Percentiles rank a stretch among this genome's conserved stretches.
These are phyloP conservation scores for Schizothorax lantsangensis DNA, from an alignment of 2,797 vertebrate genomes.

Conservation along the genomic window DNA sequence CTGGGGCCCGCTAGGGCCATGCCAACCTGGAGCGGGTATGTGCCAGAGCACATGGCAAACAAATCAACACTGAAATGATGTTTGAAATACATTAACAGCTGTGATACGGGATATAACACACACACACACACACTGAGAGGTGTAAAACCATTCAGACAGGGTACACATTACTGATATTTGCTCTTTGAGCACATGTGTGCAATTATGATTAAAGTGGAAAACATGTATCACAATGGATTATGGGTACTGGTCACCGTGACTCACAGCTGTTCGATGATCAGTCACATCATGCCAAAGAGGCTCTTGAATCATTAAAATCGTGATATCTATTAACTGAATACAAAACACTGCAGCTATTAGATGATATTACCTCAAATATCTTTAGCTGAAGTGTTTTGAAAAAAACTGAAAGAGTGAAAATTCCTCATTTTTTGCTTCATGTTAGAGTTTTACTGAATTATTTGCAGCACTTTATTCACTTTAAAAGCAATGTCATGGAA, in stretches of 20 bases:
- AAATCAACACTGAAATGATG: conserved; percentile 57
- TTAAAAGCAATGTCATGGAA: background rate
- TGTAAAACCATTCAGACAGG: conserved; percentile 53
- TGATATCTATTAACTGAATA: conserved; percentile 28
- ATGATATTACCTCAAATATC: background rate
- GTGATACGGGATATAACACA: conserved; percentile 49
- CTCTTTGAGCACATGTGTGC: conserved; percentile 51
- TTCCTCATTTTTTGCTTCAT: background rate
- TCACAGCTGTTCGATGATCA: conserved; percentile 50
- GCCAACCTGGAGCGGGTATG: conserved; percentile 56
- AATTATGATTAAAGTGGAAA: conserved; percentile 58
- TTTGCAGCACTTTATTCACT: background rate
- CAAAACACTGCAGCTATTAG: background rate
- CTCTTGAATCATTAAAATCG: conserved; percentile 10
- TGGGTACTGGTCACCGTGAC: conserved; percentile 46
- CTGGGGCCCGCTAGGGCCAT: conserved; percentile 62
- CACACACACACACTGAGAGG: too few relatives aligned
- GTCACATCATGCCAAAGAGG: conserved; percentile 33
- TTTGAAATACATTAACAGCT: conserved; percentile 63
- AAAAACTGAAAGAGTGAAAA: background rate
- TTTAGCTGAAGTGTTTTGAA: background rate
- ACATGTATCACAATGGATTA: conserved; percentile 54
- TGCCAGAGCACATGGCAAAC: conserved; percentile 62
- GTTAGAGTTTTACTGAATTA: background rate
- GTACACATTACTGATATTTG: conserved; percentile 56